Base-by-base conservation (phyloP, 2,888 invertebrate genomes). In the Protodeltote pygarga region DNA sequence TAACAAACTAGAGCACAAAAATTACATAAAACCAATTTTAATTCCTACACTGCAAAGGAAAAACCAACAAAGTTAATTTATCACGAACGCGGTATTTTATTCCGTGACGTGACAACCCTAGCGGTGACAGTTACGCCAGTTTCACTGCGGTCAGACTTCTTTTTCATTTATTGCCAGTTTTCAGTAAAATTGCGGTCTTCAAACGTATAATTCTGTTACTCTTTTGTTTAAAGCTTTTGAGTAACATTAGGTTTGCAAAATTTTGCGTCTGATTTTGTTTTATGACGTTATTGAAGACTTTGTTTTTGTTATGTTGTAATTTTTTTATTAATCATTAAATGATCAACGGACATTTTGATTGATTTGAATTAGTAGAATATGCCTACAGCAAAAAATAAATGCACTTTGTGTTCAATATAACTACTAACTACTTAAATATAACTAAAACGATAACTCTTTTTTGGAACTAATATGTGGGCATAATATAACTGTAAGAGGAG, bases 171-270 rank as follows among this genome's bases (percentile, higher is more conserved):
- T 42, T 39, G 29, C 34, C 32, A 15, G 53, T 54, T 60, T 50
- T 24, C 37, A 44, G 45, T 50, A 41, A 50, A 57, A 73, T 67
- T 73, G 65, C 71, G 58, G 71, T 62, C 71, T 77, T 53, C 48
- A 65, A 71, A 65, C 55, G 65, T 49, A 24, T 64, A 51, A 62
- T 72, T 74, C 68, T 15, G 16, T 51, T 39, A 5, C 3, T 34
- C 13, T 34, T 35, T 38, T 9, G n/a, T n/a, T 16, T 15, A 45
- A 20, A 21, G 34, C 31, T 42, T 46, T 44, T 37, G 32, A 27
- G 4, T 20, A 17, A 50, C 29, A 51, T 54, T 51, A 48, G 31
- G 17, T 37, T 38, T n/a, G 42, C 40, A 13, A 5, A 17, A n/a
- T 9, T 35, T 20, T 39, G 39, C 4, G 5, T 4, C 9, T 11